Evolutionary conservation across 2,113 vertebrate genomes (phyloP).

Genomic region (Camelus dromedarius): DNA sequence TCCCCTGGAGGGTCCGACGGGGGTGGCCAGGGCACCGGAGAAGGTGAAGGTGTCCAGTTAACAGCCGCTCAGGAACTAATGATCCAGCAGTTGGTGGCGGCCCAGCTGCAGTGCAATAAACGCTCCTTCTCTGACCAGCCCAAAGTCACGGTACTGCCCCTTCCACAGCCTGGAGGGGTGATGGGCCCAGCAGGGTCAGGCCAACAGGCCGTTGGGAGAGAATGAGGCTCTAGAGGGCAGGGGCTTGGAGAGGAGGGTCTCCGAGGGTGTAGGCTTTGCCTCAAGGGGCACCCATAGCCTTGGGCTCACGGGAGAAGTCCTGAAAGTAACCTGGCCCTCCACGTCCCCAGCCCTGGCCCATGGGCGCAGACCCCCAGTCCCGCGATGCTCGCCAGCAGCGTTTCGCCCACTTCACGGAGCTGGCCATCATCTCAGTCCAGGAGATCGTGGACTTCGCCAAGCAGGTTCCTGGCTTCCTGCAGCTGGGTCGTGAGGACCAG

Average conservation of each 20-base stretch:
- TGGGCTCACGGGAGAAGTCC: background rate
- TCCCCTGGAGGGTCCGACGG: slow-evolving; percentile 54
- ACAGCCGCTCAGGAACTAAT: slow-evolving; percentile 85
- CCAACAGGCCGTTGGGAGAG: background rate
- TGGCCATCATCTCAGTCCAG: slow-evolving; percentile 89
- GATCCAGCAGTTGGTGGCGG: slow-evolving; percentile 87
- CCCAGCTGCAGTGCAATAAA: slow-evolving; percentile 88
- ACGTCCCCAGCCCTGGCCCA: slow-evolving; percentile 85
- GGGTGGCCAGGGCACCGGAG: slow-evolving; percentile 16
- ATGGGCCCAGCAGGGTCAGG: accelerated
- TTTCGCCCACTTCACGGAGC: slow-evolving; percentile 88
- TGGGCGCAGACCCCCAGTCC: slow-evolving; percentile 86
- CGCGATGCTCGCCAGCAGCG: slow-evolving; percentile 88
- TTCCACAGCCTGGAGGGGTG: accelerated
- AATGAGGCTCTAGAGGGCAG: background rate
- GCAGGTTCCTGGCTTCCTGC: slow-evolving; percentile 87
- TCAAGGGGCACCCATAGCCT: background rate
- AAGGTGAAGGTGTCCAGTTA: slow-evolving; percentile 77
- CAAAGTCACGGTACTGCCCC: slow-evolving; percentile 86
- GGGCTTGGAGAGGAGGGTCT: background rate
- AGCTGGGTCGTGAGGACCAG: slow-evolving; percentile 87
- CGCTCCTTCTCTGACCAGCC: slow-evolving; percentile 88
- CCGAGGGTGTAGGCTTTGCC: background rate
- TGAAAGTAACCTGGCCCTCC: background rate
- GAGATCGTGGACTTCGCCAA: slow-evolving; percentile 89